phyloP scores from a whole-genome alignment of 2,113 vertebrate species.

The Haplochromis burtoni region DNA sequence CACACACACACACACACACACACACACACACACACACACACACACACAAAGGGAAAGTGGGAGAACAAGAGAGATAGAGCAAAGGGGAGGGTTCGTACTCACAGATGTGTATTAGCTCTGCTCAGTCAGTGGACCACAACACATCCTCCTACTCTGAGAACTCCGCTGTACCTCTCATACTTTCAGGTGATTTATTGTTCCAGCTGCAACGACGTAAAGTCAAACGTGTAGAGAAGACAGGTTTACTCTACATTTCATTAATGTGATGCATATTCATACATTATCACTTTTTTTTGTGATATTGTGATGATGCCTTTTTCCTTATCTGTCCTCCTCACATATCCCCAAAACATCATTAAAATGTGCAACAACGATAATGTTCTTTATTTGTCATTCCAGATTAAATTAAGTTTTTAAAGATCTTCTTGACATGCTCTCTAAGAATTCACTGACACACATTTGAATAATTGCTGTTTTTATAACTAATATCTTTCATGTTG shows the following conservation, averaged over 20 bases:
- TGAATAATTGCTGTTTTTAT: neutral
- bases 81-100: neutral
- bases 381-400: neutral
- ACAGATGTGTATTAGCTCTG: constrained; percentile 20
- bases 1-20: neutral
- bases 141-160: neutral
- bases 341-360: neutral
- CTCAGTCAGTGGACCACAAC: constrained; percentile 30
- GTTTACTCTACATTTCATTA: neutral
- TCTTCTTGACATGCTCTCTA: neutral
- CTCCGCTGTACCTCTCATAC: neutral
- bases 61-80: neutral
- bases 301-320: neutral
- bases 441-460: neutral
- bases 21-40: neutral
- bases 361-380: neutral
- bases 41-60: neutral
- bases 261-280: neutral
- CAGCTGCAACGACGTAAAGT: neutral
- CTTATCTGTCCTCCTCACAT: neutral
- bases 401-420: neutral
- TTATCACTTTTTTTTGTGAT: neutral
- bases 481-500: neutral
- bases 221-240: neutral
- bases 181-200: neutral